Evolutionary conservation across 2,888 invertebrate genomes (phyloP).

Genomic region (Calliscelio sp.): DNA sequence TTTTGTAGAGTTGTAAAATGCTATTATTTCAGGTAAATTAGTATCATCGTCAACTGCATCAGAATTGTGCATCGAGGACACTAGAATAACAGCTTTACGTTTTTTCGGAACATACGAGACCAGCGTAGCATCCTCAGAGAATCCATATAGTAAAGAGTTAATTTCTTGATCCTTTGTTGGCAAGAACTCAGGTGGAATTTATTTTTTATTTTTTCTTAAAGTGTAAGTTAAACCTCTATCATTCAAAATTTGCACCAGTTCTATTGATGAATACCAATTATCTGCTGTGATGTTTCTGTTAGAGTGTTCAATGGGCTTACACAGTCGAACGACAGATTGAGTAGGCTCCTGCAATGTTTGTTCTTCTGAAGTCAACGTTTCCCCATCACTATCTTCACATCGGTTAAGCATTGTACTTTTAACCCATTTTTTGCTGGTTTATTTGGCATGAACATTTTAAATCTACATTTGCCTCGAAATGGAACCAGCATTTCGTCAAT

Average conservation of each 20-base stretch:
- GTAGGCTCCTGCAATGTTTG: too few relatives aligned
- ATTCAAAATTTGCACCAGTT: constrained; percentile 69
- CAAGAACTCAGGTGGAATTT: constrained; percentile 72
- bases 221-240: constrained; percentile 75
- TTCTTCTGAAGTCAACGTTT: too few relatives aligned
- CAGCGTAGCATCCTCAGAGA: constrained; percentile 74
- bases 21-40: constrained; percentile 73
- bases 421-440: too few relatives aligned
- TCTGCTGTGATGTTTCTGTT: constrained; percentile 76
- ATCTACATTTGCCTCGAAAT: too few relatives aligned
- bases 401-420: too few relatives aligned
- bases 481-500: too few relatives aligned
- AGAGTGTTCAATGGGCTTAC: too few relatives aligned
- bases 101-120: constrained; percentile 76
- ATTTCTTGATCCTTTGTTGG: constrained; percentile 32
- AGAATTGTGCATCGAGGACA: constrained; percentile 75
- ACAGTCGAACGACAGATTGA: too few relatives aligned
- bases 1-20: constrained; percentile 70
- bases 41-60: constrained; percentile 39
- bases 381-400: too few relatives aligned
- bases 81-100: constrained; percentile 74
- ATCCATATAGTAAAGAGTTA: constrained; percentile 69
- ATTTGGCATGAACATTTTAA: too few relatives aligned
- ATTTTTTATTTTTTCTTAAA: constrained; percentile 71
- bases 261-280: constrained; percentile 76